These are phyloP conservation scores for Drosophila lini DNA, from an alignment of 1,140 invertebrate genomes.

Conservation along the genomic window DNA sequence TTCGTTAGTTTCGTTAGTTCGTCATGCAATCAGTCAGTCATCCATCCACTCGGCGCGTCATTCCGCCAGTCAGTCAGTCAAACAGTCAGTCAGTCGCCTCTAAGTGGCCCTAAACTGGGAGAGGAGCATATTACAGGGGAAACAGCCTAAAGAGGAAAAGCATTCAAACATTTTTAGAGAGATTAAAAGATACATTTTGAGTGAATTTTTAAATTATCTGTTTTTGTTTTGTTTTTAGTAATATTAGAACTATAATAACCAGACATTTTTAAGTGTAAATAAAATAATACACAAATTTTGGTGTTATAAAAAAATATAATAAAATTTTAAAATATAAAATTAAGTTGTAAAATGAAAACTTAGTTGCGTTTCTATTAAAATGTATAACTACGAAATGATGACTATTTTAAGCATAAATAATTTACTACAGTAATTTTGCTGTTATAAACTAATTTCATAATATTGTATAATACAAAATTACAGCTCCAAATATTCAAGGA, in stretches of 20 bases:
- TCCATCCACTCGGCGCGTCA: constrained; percentile 52
- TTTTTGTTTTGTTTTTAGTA: not conserved
- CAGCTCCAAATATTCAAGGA: too few relatives aligned
- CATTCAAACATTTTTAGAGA: not conserved
- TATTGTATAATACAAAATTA: too few relatives aligned
- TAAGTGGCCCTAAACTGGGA: constrained; percentile 73
- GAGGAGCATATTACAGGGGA: constrained; percentile 22
- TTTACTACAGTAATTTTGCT: too few relatives aligned
- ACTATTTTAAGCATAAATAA: too few relatives aligned
- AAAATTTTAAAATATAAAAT: too few relatives aligned
- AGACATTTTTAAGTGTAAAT: not conserved
- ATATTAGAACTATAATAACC: too few relatives aligned
- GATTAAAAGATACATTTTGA: not conserved
- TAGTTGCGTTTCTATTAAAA: too few relatives aligned
- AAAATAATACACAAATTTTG: not conserved
- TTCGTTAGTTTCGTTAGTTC: constrained; percentile 78
- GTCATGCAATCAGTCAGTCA: constrained; percentile 79
- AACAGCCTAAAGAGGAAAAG: not conserved
- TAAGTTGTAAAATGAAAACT: too few relatives aligned
- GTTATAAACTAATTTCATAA: too few relatives aligned
- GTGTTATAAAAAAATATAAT: not conserved
- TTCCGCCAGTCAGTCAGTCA: constrained; percentile 28
- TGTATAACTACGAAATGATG: too few relatives aligned
- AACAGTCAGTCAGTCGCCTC: constrained; percentile 45
- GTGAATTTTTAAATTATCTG: too few relatives aligned